phyloP scores from a whole-genome alignment of 1,140 invertebrate species.

The Bombus cullumanus region DNA sequence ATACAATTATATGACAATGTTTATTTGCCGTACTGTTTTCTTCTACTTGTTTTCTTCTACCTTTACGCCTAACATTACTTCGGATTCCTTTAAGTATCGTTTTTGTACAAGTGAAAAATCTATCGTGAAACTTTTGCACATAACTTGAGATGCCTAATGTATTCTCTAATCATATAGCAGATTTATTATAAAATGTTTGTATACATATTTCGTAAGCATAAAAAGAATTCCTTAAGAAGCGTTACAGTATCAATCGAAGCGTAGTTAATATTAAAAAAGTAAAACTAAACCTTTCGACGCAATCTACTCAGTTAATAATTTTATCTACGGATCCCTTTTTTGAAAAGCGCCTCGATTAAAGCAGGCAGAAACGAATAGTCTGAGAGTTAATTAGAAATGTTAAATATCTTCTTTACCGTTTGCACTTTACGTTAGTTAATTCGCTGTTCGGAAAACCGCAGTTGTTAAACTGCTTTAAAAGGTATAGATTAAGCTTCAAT shows the following conservation, averaged over 20 bases:
- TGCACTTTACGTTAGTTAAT: not conserved
- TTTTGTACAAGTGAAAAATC: no score
- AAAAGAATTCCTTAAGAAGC: not conserved
- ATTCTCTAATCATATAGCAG: not conserved
- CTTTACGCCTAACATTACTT: not conserved
- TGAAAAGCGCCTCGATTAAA: no score
- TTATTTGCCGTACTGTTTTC: not conserved
- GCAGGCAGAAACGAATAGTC: not conserved
- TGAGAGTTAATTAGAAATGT: not conserved
- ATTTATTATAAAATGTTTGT: not conserved
- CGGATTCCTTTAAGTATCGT: no score
- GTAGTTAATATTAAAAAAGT: not conserved
- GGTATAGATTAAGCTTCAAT: constrained; percentile 1
- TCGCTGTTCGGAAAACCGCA: constrained; percentile 3
- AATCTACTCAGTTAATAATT: no score
- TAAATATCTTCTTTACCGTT: not conserved
- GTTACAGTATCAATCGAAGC: not conserved
- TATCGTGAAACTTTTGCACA: not conserved
- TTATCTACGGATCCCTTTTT: no score
- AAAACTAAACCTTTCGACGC: not conserved
- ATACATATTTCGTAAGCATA: no score
- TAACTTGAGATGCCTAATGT: not conserved
- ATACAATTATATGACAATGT: no score
- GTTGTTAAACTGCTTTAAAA: not conserved
- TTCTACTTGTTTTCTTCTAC: not conserved